These are phyloP conservation scores for Drosophila tristis DNA, from an alignment of 1,140 invertebrate genomes.

Conservation along the genomic window DNA sequence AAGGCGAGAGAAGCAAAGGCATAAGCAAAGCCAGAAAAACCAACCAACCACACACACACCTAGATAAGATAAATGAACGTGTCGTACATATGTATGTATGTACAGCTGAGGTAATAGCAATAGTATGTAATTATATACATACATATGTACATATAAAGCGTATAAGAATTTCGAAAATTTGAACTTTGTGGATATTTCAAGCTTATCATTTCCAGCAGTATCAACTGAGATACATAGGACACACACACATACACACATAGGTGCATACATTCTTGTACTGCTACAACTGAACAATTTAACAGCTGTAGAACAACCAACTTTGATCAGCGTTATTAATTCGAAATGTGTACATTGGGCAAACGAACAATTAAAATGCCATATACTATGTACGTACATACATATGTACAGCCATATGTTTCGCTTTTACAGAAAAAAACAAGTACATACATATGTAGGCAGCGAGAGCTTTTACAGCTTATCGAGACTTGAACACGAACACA, in stretches of 20 bases:
- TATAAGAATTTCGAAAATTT: too few relatives aligned
- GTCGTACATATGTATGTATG: slow-evolving; percentile 1
- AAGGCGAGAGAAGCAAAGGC: slow-evolving; percentile 1
- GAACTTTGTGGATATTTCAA: too few relatives aligned
- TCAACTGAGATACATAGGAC: neutral
- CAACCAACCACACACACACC: slow-evolving; percentile 18
- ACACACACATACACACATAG: neutral
- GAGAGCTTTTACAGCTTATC: slow-evolving; percentile 36
- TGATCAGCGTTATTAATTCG: slow-evolving; percentile 1
- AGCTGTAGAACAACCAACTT: slow-evolving; percentile 18
- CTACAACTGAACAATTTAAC: slow-evolving; percentile 16
- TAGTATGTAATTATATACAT: too few relatives aligned
- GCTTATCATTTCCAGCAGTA: too few relatives aligned
- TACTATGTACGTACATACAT: neutral
- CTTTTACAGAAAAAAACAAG: slow-evolving; percentile 34
- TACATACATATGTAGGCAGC: neutral
- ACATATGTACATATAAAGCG: too few relatives aligned
- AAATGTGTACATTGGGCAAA: slow-evolving; percentile 4
- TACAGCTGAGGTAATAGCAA: neutral
- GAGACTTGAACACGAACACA: slow-evolving; percentile 26
- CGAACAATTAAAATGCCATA: slow-evolving; percentile 8
- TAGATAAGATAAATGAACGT: slow-evolving; percentile 31
- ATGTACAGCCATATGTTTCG: slow-evolving; percentile 13
- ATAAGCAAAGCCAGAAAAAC: slow-evolving; percentile 11
- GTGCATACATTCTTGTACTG: slow-evolving; percentile 4